Base-by-base conservation (phyloP, 2,888 invertebrate species). In the Rhagonycha lutea region DNA sequence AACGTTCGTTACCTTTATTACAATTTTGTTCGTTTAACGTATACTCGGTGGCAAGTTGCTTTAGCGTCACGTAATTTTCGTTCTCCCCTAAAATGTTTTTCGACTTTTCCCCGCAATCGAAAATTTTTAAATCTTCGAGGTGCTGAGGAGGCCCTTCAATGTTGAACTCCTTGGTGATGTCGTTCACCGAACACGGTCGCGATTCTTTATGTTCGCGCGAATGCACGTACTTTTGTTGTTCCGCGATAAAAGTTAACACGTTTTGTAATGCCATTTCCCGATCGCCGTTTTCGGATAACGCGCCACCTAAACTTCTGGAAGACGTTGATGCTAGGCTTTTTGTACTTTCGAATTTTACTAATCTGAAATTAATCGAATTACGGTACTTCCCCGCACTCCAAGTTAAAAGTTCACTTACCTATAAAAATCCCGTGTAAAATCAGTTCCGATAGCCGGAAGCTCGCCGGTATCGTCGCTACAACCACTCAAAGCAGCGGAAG, bases 351-450 rank as follows among this genome's bases (percentile, higher is more conserved):
- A 94, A 94, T 87, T 94, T 94, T 68, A 94, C 94, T 79, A 95
- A 90, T 32, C 94, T 91, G 77, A 71, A 84, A 83, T n/a, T 14
- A 26, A 47, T n/a, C 7, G 7, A 47, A 47, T 8, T 5, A 7
- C 32, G 7, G 32, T 47, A 47, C 7, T 47, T 47, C n/a, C 2
- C 47, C 47, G n/a, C 7, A 32, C 32, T 4, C 12, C 4, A 12
- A 12, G 4, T 1, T 0, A 47, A 47, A 69, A 14, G 11, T n/a
- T 26, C n/a, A 70, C 74, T 78, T 79, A 86, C 86, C 87, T 84
- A 85, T 95, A 95, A 86, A 94, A 95, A 87, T 95, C 95, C 79
- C 94, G 89, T 5, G 94, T 94, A 83, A 95, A 95, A 86, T 94
- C 94, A 12, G 93, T 91, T 18, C 94, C 94, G 18, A 93, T 89